phyloP scores from a whole-genome alignment of 2,797 vertebrate genomes.

The Poecilia gillii region DNA sequence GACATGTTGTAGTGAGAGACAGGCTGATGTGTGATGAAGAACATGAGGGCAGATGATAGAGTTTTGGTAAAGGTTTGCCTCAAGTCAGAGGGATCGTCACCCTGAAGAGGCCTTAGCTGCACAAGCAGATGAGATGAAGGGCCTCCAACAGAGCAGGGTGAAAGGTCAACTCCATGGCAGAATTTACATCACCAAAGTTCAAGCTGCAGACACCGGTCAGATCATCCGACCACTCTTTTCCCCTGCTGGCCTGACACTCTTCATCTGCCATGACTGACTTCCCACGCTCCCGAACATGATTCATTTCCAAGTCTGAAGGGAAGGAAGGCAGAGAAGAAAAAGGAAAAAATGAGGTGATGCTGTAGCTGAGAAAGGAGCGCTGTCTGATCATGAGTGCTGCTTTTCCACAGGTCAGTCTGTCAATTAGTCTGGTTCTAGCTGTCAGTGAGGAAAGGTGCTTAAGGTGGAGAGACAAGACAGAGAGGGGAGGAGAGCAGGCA shows the following conservation, averaged over 20 bases:
- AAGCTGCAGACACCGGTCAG: background rate
- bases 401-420: slow-evolving; percentile 69
- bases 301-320: slow-evolving; percentile 32
- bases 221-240: slow-evolving; percentile 11
- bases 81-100: slow-evolving; percentile 17
- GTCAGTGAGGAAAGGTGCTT: slow-evolving; percentile 35
- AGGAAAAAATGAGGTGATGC: slow-evolving; percentile 21
- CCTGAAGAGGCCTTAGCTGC: slow-evolving; percentile 19
- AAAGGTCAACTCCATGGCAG: slow-evolving; percentile 36
- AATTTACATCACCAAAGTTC: background rate
- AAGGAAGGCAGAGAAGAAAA: slow-evolving; percentile 19
- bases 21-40: background rate
- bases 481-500: slow-evolving; percentile 9
- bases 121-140: slow-evolving; percentile 34
- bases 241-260: slow-evolving; percentile 41
- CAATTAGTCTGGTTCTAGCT: slow-evolving; percentile 66
- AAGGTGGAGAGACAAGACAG: slow-evolving; percentile 29
- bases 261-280: slow-evolving; percentile 48
- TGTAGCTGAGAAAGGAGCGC: slow-evolving; percentile 28
- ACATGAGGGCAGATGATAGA: slow-evolving; percentile 6
- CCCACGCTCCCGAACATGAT: slow-evolving; percentile 29
- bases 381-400: slow-evolving; percentile 59
- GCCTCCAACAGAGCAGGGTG: slow-evolving; percentile 34
- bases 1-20: slow-evolving; percentile 10
- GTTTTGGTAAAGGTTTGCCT: slow-evolving; percentile 32